Percentiles rank a stretch among this genome's conserved stretches.
Evolutionary conservation across 2,888 invertebrate species (phyloP).

Genomic region (Patella depressa): DNA sequence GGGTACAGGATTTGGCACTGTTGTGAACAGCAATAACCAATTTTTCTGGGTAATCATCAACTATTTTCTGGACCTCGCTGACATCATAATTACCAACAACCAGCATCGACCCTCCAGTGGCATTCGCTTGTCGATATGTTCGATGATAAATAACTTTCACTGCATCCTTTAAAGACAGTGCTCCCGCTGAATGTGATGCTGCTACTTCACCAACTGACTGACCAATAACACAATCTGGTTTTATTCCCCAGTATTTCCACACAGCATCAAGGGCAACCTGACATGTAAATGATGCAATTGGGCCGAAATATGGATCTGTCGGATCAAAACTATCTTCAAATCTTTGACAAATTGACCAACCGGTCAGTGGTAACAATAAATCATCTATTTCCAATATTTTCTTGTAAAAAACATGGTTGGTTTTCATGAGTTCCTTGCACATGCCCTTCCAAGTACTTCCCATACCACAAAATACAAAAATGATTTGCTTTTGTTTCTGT

Average conservation of each 20-base stretch:
- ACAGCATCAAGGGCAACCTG: constrained; percentile 43
- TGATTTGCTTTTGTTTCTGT: constrained; percentile 19
- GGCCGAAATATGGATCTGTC: constrained; percentile 39
- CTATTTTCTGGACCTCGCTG: constrained; percentile 28
- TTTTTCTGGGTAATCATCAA: constrained; percentile 18
- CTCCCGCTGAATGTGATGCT: constrained; percentile 44
- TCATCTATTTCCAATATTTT: too few species aligned
- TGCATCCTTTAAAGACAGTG: constrained; percentile 39
- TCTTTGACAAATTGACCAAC: constrained; percentile 7
- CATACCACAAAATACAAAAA: constrained; percentile 52
- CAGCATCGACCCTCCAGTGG: constrained; percentile 43
- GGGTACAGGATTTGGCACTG: constrained; percentile 40
- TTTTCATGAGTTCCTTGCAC: constrained; percentile 25
- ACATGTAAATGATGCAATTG: constrained; percentile 47
- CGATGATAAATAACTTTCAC: constrained; percentile 47
- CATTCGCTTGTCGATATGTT: constrained; percentile 31
- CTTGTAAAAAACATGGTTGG: too few species aligned
- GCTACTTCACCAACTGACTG: constrained; percentile 55
- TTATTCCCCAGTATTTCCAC: constrained; percentile 43
- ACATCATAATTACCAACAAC: constrained; percentile 36
- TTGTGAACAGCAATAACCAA: constrained; percentile 41
- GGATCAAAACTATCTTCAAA: constrained; percentile 31
- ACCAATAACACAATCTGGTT: constrained; percentile 43
- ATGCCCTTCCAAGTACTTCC: constrained; percentile 49
- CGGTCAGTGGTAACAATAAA: too few species aligned